phyloP scores from a whole-genome alignment of 2,888 invertebrate species.

The Oasisia sp. region DNA sequence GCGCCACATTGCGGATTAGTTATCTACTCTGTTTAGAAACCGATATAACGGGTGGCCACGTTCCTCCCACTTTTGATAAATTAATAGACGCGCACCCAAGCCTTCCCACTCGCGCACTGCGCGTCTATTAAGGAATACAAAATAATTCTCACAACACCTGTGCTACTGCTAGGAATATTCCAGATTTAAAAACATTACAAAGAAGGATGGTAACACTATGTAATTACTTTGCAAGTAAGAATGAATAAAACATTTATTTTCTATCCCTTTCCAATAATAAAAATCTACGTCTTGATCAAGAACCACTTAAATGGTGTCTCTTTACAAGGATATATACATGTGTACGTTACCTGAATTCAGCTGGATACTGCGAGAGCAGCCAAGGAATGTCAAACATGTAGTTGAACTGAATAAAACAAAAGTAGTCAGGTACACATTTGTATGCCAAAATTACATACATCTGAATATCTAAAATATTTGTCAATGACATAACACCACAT shows the following conservation, averaged over 20 bases:
- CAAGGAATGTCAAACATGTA: slow-evolving; percentile 93
- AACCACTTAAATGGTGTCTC: neutral
- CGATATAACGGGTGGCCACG: too few relatives aligned
- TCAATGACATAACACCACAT: neutral
- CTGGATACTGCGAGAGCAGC: slow-evolving; percentile 84
- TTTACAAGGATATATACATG: slow-evolving; percentile 18
- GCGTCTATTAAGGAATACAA: too few relatives aligned
- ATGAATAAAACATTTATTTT: neutral
- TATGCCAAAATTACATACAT: neutral
- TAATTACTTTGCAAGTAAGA: neutral
- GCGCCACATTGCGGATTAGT: too few relatives aligned
- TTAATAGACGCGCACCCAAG: too few relatives aligned
- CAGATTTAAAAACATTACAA: neutral
- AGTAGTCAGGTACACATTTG: neutral
- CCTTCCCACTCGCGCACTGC: too few relatives aligned
- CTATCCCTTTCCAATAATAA: neutral
- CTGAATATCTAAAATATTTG: neutral
- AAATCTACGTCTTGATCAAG: neutral
- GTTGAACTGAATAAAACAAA: slow-evolving; percentile 77
- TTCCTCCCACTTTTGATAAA: too few relatives aligned
- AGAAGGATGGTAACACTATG: neutral
- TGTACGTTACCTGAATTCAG: slow-evolving; percentile 75
- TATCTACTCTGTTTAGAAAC: too few relatives aligned
- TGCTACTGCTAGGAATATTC: neutral
- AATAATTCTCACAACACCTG: neutral